These are phyloP conservation scores for Dendrolimus kikuchii DNA, from an alignment of 1,140 invertebrate genomes.

Conservation along the genomic window DNA sequence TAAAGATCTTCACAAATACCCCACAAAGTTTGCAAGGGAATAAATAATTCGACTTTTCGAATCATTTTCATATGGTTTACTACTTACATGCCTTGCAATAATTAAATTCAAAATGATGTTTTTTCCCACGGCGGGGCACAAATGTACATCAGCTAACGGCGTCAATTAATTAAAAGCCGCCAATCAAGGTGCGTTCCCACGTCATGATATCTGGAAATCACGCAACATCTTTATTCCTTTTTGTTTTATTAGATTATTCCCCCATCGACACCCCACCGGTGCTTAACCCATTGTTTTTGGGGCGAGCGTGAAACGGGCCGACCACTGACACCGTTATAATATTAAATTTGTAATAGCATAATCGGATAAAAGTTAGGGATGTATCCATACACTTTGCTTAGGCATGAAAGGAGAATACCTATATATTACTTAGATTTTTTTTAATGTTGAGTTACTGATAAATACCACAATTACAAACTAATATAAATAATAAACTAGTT, in stretches of 20 bases:
- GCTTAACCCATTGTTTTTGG: slow-evolving; percentile 49
- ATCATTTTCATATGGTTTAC: too few species aligned
- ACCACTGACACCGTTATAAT: slow-evolving; percentile 22
- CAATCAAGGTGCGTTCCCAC: slow-evolving; percentile 66
- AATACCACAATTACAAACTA: too few species aligned
- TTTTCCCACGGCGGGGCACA: slow-evolving; percentile 41
- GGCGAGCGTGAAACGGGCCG: slow-evolving; percentile 59
- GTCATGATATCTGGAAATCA: slow-evolving; percentile 64
- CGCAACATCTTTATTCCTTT: slow-evolving; percentile 65
- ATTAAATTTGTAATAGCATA: slow-evolving; percentile 39
- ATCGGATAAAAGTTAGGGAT: slow-evolving; percentile 20
- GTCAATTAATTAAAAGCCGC: slow-evolving; percentile 59
- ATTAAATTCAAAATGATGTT: too few species aligned
- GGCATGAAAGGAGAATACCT: too few species aligned
- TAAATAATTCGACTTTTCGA: too few species aligned
- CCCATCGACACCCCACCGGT: slow-evolving; percentile 22
- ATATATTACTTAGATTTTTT: too few species aligned
- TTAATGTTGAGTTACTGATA: too few species aligned
- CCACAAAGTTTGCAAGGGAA: too few species aligned
- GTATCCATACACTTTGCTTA: too few species aligned
- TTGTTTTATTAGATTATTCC: slow-evolving; percentile 45
- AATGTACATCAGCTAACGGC: slow-evolving; percentile 27
- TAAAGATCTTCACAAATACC: too few species aligned
- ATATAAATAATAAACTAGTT: too few species aligned
- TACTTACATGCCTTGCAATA: too few species aligned